These are phyloP conservation scores for Tursiops truncatus DNA, from an alignment of 2,113 vertebrate species.

Conservation along the genomic window DNA sequence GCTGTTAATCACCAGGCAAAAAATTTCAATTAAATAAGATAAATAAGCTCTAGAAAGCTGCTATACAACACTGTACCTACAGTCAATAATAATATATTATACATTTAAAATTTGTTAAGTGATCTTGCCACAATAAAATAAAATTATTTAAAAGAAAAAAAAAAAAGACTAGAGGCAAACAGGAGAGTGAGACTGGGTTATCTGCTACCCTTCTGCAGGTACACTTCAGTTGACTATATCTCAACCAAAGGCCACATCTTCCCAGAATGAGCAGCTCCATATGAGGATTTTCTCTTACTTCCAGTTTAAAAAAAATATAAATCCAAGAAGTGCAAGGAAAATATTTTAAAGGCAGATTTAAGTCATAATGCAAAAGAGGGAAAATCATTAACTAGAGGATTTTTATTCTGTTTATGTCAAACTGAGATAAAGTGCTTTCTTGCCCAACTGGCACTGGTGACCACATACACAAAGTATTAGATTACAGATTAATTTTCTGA, in stretches of 20 bases:
- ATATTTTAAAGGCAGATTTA: conserved; percentile 46
- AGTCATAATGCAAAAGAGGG: neutral
- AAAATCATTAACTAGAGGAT: neutral
- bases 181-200: neutral
- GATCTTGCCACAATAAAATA: neutral
- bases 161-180: neutral
- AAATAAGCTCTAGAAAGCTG: neutral
- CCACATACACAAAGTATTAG: neutral
- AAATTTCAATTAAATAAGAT: neutral
- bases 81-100: neutral
- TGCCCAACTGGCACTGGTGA: neutral
- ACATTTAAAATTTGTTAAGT: neutral
- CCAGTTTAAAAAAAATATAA: neutral
- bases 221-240: neutral
- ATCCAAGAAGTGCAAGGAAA: neutral
- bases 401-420: conserved; percentile 61
- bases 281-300: neutral
- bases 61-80: neutral
- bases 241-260: neutral
- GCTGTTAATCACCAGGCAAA: neutral
- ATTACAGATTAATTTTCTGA: conserved; percentile 58
- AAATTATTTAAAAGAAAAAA: neutral
- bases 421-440: conserved; percentile 59
- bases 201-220: neutral
- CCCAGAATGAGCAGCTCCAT: neutral